Evolutionary conservation across 2,888 invertebrate genomes (phyloP).

Genomic region (Empis livida): DNA sequence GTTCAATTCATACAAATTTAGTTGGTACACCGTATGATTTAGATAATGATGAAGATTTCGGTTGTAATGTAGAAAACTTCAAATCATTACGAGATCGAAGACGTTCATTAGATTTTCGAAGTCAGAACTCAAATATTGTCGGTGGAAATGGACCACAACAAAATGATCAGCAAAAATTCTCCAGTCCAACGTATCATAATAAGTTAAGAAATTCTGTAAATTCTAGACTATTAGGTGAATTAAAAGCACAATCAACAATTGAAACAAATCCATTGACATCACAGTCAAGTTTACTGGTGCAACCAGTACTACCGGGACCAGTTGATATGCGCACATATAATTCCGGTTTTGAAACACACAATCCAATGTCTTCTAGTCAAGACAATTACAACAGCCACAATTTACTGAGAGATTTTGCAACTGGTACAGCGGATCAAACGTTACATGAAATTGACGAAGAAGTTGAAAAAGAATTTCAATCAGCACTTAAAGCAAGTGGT

Average conservation of each 20-base stretch:
- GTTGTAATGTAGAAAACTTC: slow-evolving; percentile 62
- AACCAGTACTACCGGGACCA: slow-evolving; percentile 69
- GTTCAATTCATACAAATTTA: slow-evolving; percentile 61
- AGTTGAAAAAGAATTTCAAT: slow-evolving; percentile 61
- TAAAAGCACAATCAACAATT: slow-evolving; percentile 28
- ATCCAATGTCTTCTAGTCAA: slow-evolving; percentile 37
- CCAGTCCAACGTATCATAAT: slow-evolving; percentile 24
- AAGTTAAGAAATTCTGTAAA: slow-evolving; percentile 21
- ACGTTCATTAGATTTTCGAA: slow-evolving; percentile 56
- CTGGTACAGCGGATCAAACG: slow-evolving; percentile 54
- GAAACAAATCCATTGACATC: slow-evolving; percentile 13
- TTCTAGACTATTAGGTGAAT: slow-evolving; percentile 27
- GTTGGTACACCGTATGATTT: slow-evolving; percentile 80
- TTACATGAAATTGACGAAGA: slow-evolving; percentile 66
- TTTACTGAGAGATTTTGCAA: slow-evolving; percentile 51
- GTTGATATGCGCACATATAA: slow-evolving; percentile 84
- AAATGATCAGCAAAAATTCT: slow-evolving; percentile 17
- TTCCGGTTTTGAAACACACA: slow-evolving; percentile 33
- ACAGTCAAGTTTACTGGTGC: slow-evolving; percentile 38
- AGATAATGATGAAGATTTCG: slow-evolving; percentile 73
- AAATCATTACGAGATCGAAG: slow-evolving; percentile 69
- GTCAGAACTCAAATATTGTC: slow-evolving; percentile 4
- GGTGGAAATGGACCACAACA: slow-evolving; percentile 4
- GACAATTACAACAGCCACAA: slow-evolving; percentile 49
- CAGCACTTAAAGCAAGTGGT: slow-evolving; percentile 47